A percentile compares a stretch with the other conserved stretches of the same genome.
Evolutionary conservation across 1,140 invertebrate species (phyloP).

Genomic region (Paraescarpia echinospica): DNA sequence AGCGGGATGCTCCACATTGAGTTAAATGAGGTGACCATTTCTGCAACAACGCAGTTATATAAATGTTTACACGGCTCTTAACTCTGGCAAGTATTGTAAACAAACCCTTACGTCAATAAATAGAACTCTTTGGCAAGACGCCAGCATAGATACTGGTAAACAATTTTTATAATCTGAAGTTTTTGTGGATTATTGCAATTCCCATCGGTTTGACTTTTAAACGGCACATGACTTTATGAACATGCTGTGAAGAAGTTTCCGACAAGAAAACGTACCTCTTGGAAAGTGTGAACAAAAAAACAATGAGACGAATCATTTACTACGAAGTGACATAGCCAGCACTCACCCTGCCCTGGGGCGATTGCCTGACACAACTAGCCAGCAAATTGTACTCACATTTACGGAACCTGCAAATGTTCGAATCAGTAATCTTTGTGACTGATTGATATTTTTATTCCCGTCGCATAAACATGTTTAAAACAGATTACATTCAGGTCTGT

Average conservation of each 20-base stretch:
- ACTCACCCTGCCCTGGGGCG: not conserved
- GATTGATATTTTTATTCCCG: not conserved
- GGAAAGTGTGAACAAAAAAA: not conserved
- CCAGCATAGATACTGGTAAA: not conserved
- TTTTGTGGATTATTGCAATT: not conserved
- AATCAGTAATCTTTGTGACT: not conserved
- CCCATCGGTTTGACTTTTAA: not conserved
- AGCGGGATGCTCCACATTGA: not conserved
- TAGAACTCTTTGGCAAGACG: not conserved
- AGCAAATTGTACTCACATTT: not conserved
- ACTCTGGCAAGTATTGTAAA: not conserved
- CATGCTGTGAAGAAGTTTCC: not conserved
- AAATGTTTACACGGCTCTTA: not conserved
- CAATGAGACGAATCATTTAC: not conserved
- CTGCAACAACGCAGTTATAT: not conserved
- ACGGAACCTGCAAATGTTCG: not conserved
- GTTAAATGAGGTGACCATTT: not conserved
- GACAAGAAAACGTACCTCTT: not conserved
- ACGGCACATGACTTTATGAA: not conserved
- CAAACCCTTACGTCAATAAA: not conserved
- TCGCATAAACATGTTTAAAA: slow-evolving; percentile 2
- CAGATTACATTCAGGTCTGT: not conserved
- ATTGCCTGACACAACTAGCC: not conserved
- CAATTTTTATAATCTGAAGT: not conserved
- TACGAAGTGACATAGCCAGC: not conserved